Conservation (phyloP, 2,888 invertebrate genomes). For the Pegoplata infirma region DNA sequence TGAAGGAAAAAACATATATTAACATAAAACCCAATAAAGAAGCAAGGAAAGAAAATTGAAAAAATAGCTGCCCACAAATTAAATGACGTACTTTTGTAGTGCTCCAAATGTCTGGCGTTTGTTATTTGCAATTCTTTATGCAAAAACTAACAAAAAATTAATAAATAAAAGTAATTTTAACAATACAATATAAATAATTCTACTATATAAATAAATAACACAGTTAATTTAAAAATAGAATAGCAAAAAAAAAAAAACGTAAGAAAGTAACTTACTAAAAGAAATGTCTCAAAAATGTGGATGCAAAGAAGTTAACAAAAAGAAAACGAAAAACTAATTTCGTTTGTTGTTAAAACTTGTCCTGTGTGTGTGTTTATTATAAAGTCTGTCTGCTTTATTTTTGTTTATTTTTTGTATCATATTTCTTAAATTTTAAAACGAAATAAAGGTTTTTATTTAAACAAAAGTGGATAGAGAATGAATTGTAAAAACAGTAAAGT, state of each 20-base stretch:
- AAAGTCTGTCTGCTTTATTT: neutral
- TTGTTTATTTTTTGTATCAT: conserved; percentile 43
- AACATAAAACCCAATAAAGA: neutral
- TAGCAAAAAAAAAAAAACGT: neutral
- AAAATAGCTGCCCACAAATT: neutral
- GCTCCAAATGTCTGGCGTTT: neutral
- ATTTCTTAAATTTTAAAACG: conserved; percentile 14
- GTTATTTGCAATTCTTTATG: neutral
- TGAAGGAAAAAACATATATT: neutral
- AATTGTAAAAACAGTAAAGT: too few relatives aligned
- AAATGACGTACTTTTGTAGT: neutral
- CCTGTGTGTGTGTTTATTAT: neutral
- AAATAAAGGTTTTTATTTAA: neutral
- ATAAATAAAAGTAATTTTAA: neutral
- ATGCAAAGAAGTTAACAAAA: neutral
- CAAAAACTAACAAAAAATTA: neutral
- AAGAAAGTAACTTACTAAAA: neutral
- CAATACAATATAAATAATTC: conserved; percentile 1
- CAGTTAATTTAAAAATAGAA: neutral
- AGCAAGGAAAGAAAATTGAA: neutral
- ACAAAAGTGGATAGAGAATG: too few relatives aligned
- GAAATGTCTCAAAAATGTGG: neutral
- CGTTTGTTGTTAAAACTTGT: conserved; percentile 12
- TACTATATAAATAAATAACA: neutral
- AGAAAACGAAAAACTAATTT: neutral